Evolutionary conservation across 1,140 invertebrate genomes (phyloP), one percentile per base, ranked within the genome.

Genomic region (Drosophila obscura): DNA sequence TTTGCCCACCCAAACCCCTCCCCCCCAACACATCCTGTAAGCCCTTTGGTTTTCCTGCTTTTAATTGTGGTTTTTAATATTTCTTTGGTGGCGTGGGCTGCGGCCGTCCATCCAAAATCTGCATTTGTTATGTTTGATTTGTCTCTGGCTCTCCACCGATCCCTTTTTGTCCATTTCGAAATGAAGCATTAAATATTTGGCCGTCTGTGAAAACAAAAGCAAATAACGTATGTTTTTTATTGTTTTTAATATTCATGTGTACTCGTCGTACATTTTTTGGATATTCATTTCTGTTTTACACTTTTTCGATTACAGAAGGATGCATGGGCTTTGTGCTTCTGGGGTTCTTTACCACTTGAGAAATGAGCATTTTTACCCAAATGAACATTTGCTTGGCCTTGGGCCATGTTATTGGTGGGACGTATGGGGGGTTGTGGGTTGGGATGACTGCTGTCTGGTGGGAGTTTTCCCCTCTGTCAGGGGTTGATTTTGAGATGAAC

Each of bases 11-110:
- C 50, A 87, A 74, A 74, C 59, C 58, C 61, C 53, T 43, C 45
- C 45, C 52, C 44, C 46, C 45, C 16, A 28, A 46, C 9, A 46
- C 48, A 44, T 22, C 15, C 7, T 44, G 15, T 13, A 57, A 53
- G 45, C 46, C 68, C 41, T 55, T 57, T 51, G 49, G 22, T 69
- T 74, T 71, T 16, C 41, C 60, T n/a, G 55, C 39, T 78, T 87
- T 87, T 85, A 87, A 87, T 87, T 87, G 82, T 82, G 82, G 82
- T 82, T 88, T 87, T 88, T 82, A 87, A 88, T 88, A 79, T 73
- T 78, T 87, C 48, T 60, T 48, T 39, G 11, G 35, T 5, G 35
- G 35, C 31, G 7, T n/a, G 46, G 45, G 19, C 11, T 16, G 13
- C 26, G 15, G 41, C 19, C 24, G 28, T 49, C 64, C 66, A 65